Evolutionary conservation across 2,797 vertebrate genomes (phyloP), one percentile per base, ranked within the genome.

Genomic region (Phataginus tetradactyla): DNA sequence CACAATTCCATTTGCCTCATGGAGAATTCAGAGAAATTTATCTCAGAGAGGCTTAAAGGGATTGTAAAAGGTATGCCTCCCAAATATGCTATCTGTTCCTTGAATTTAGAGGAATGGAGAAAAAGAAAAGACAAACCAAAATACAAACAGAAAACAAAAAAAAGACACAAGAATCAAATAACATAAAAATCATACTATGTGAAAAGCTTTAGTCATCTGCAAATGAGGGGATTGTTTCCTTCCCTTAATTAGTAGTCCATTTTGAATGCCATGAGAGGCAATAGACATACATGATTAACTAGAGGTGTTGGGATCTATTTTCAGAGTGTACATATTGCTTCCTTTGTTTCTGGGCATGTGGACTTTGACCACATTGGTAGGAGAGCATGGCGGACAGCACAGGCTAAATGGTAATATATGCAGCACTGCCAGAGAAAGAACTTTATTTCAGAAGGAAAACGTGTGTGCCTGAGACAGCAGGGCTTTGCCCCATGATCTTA

Each of bases 1-100:
- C 7, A 55, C 39, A 69, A 37, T 59, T 64, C 23, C 3, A 49
- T 97, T 97, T 97, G 91, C 61, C 95, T 97, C 95, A 91, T 90
- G 97, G 97, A 96, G 90, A 97, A 94, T 95, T 97, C 95, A 94
- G 83, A 97, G 55, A 90, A 80, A 53, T 34, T 91, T 45, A 64
- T 42, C 17, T 74, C 53, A 88, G 27, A 92, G 49, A 86, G 81
- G 32, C 96, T 95, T 97, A 83, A 97, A 93, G 59, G 32, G 17
- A 68, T 49, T 66, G 7, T 39, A 57, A 79, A 78, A 93, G 7
- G 18, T 11, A 45, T 49, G 15, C 13, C 12, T 86, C 4, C 34
- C 11, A 79, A 51, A 7, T 13, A 51, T 13, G 5, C 1, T 53
- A 9, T 81, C 10, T 45, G 21, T 77, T 83, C 32, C 17, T 72